Conservation (phyloP, 2,888 invertebrate genomes). For the Thymelicus acteon region DNA sequence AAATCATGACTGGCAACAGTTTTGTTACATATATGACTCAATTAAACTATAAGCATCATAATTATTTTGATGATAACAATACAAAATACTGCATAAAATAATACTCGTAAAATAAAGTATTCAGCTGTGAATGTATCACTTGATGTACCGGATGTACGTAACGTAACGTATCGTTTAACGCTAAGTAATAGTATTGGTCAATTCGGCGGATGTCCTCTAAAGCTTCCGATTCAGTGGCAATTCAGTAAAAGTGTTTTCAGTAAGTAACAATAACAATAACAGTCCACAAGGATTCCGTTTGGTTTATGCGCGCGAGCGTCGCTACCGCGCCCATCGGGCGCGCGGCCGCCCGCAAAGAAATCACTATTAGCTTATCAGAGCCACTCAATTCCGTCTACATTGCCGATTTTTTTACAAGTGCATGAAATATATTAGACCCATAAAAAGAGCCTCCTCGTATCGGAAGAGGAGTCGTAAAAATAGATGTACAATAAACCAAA, state of each 20-base stretch:
- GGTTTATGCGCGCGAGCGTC: conserved; percentile 65
- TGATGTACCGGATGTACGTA: background rate
- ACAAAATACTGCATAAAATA: too few relatives aligned
- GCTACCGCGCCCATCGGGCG: too few relatives aligned
- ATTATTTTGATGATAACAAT: too few relatives aligned
- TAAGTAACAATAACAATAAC: conserved; percentile 44
- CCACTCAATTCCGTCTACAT: conserved; percentile 69
- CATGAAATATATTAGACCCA: conserved; percentile 73
- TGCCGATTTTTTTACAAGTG: conserved; percentile 66
- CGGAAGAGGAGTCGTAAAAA: conserved; percentile 69
- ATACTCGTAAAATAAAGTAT: too few relatives aligned
- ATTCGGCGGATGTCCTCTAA: conserved; percentile 15
- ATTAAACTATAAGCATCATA: too few relatives aligned
- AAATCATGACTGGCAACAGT: too few relatives aligned
- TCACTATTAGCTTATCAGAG: conserved; percentile 69
- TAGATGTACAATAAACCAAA: conserved; percentile 62
- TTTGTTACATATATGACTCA: too few relatives aligned
- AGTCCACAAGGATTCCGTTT: conserved; percentile 49
- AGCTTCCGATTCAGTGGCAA: conserved; percentile 26
- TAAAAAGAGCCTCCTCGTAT: conserved; percentile 73
- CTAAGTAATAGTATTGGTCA: conserved; percentile 27
- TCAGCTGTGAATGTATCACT: too few relatives aligned
- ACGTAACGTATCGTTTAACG: conserved; percentile 16
- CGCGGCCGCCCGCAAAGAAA: conserved; percentile 52
- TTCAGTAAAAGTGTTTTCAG: conserved; percentile 35